phyloP scores from a whole-genome alignment of 2,888 invertebrate species.

The Sturmia bella region DNA sequence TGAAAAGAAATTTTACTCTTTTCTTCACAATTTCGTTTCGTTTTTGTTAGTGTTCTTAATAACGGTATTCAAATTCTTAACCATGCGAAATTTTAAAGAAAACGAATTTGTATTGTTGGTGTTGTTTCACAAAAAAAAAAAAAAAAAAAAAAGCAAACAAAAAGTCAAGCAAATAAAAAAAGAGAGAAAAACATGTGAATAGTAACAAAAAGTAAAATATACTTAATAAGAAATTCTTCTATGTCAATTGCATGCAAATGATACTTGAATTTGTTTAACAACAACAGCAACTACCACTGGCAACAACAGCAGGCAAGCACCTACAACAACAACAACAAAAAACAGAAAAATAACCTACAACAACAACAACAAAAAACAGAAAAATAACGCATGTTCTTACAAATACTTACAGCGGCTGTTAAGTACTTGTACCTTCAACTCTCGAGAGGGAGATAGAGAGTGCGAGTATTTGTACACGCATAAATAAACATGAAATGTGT shows the following conservation, averaged over 20 bases:
- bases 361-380: no score
- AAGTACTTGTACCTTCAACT: constrained; percentile 63
- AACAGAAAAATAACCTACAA: constrained; percentile 11
- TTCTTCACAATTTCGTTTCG: constrained; percentile 31
- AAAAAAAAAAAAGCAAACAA: no score
- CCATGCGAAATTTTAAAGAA: constrained; percentile 26
- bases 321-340: background rate
- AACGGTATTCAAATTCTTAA: constrained; percentile 49
- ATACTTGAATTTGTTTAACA: constrained; percentile 47
- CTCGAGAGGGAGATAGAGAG: constrained; percentile 33
- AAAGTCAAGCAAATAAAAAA: constrained; percentile 23
- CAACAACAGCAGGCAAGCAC: background rate
- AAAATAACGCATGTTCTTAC: constrained; percentile 18
- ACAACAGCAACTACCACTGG: constrained; percentile 26
- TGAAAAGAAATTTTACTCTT: constrained; percentile 12
- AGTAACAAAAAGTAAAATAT: constrained; percentile 33
- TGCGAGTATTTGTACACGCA: constrained; percentile 2
- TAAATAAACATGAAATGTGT: constrained; percentile 12
- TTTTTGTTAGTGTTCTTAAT: constrained; percentile 30
- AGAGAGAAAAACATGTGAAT: background rate
- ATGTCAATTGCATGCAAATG: constrained; percentile 69
- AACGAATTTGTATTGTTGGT: constrained; percentile 2
- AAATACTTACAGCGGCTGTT: constrained; percentile 14
- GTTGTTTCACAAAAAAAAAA: background rate
- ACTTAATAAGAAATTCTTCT: constrained; percentile 57